Base-by-base conservation (phyloP, 2,797 vertebrate species). In the Typhlichthys eigenmanni region DNA sequence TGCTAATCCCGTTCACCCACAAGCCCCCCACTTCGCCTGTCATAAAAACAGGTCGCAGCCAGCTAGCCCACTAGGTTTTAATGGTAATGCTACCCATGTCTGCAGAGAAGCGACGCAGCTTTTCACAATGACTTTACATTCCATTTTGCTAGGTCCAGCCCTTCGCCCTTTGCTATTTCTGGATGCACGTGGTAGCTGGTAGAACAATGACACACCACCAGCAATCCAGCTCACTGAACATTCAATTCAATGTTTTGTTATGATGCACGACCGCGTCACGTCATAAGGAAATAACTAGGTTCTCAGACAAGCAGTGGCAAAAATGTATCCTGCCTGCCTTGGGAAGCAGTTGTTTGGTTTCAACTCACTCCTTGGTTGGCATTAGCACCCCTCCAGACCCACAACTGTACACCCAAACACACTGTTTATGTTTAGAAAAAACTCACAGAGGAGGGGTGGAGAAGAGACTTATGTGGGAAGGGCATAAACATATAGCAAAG, bases 11-110 rank as follows among this genome's bases (percentile, higher is more conserved):
- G 70, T 67, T 72, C 81, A 11, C 53, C 63, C 55, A 13, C 1
- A 1, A 13, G 2, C 4, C 43, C 51, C 50, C 29, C 24, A 43
- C 50, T 60, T 52, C 43, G 29, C 65, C 74, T 80, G 86, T 81
- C 80, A 76, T 71, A 75, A 78, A 83, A 89, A 85, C 86, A 86
- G 87, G 83, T 74, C 70, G 49, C 78, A n/a, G 68, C 53, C 78
- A n/a, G 66, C 62, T 60, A 80, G 65, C 65, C 61, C 47, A 73
- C 64, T 29, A 29, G 24, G 24, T 29, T 29, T 29, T 29, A 29
- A 29, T 29, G 24, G 24, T 83, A 79, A 88, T 80, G 80, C 79
- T 77, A 83, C 59, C 62, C 73, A 75, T 72, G 75, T 73, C 69
- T 62, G 71, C 66, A 58, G 50, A 75, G 68, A 63, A 75, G 62